A percentile compares a stretch with the other conserved stretches of the same genome.
These are phyloP conservation scores for Papilio elwesi DNA, from an alignment of 2,888 invertebrate genomes.

Conservation along the genomic window DNA sequence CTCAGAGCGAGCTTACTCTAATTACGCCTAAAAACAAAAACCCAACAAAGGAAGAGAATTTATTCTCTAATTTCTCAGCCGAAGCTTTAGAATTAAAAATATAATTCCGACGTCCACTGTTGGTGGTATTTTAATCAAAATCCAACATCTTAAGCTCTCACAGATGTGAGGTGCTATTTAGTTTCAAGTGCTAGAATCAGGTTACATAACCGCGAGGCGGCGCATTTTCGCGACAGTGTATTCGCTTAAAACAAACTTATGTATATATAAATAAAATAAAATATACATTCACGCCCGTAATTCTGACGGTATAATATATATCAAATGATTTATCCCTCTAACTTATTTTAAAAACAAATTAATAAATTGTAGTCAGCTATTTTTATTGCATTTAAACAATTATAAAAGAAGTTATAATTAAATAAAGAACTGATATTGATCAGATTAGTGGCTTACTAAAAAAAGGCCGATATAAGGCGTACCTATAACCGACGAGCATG, in stretches of 20 bases:
- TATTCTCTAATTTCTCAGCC: slow-evolving; percentile 76
- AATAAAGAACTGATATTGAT: too few species aligned
- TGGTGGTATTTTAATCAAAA: slow-evolving; percentile 35
- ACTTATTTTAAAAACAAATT: background rate
- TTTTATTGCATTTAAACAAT: too few species aligned
- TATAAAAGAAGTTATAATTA: too few species aligned
- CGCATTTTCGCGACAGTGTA: background rate
- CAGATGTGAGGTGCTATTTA: slow-evolving; percentile 27
- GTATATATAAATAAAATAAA: too few species aligned
- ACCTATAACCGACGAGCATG: too few species aligned
- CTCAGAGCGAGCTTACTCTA: slow-evolving; percentile 70
- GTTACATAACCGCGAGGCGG: background rate
- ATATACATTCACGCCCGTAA: too few species aligned
- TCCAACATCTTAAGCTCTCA: slow-evolving; percentile 25
- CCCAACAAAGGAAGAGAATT: slow-evolving; percentile 69
- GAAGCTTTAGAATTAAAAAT: slow-evolving; percentile 69
- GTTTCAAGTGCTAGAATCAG: slow-evolving; percentile 23
- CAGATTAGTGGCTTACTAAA: too few species aligned
- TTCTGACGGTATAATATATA: background rate
- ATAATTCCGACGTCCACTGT: slow-evolving; percentile 36
- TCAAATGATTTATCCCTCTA: background rate
- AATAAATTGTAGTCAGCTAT: too few species aligned
- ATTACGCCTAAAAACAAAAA: slow-evolving; percentile 79
- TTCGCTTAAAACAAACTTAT: background rate
- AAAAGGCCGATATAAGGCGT: too few species aligned